phyloP scores from a whole-genome alignment of 2,888 invertebrate genomes.

The Belgica antarctica region DNA sequence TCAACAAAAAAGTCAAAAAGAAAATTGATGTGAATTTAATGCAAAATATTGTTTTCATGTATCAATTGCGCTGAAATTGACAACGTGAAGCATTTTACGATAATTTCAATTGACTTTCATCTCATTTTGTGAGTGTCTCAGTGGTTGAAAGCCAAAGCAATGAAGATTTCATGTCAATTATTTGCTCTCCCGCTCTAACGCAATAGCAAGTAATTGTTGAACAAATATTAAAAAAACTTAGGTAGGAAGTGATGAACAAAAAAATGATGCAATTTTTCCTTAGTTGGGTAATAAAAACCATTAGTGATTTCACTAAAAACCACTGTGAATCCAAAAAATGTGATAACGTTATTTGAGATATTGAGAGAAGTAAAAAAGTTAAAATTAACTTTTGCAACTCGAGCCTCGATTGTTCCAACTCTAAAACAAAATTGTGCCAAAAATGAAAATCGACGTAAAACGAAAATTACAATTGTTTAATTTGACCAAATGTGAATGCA shows the following conservation, averaged over 20 bases:
- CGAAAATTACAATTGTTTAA: not conserved
- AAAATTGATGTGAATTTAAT: conserved; percentile 5
- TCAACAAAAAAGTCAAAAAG: too few species aligned
- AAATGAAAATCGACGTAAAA: conserved; percentile 19
- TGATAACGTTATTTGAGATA: conserved; percentile 39
- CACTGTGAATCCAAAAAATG: conserved; percentile 39
- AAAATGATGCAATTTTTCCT: conserved; percentile 19
- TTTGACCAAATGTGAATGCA: conserved; percentile 27
- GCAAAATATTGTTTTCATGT: not conserved
- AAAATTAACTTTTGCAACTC: conserved; percentile 24
- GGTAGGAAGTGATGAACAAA: conserved; percentile 38
- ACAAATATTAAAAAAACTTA: conserved; percentile 26
- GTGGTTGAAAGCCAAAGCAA: not conserved
- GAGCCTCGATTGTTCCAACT: conserved; percentile 19
- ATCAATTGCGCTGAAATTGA: not conserved
- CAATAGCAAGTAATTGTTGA: conserved; percentile 20
- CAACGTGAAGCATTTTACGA: conserved; percentile 18
- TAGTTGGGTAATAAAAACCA: conserved; percentile 17
- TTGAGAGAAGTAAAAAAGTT: conserved; percentile 14
- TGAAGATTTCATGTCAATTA: conserved; percentile 28
- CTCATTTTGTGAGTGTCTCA: not conserved
- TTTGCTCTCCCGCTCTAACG: conserved; percentile 3
- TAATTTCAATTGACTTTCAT: not conserved
- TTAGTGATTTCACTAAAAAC: conserved; percentile 6
- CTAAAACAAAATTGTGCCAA: conserved; percentile 11